A percentile compares a stretch with the other conserved stretches of the same genome.
Conservation (phyloP, 2,113 vertebrate genomes). For the Sinocyclocheilus rhinocerous region DNA sequence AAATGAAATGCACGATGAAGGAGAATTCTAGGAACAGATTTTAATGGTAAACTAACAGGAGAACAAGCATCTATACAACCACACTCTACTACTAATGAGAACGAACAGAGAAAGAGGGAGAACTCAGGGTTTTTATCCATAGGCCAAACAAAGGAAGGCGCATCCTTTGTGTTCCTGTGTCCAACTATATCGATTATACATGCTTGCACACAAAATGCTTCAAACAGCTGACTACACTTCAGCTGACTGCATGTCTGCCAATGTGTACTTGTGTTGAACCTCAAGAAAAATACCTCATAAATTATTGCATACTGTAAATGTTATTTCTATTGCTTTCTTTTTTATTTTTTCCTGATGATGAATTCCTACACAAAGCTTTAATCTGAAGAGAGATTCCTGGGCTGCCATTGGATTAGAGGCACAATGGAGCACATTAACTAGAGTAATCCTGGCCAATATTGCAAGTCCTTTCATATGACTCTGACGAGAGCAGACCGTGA, state of each 20-base stretch:
- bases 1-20: too few relatives aligned
- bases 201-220: too few relatives aligned
- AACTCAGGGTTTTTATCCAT: too few relatives aligned
- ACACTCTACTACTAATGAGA: too few relatives aligned
- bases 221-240: too few relatives aligned
- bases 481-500: slow-evolving; percentile 63
- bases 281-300: background rate
- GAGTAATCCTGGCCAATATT: slow-evolving; percentile 77
- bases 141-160: too few relatives aligned
- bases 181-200: background rate
- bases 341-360: background rate
- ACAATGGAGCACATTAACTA: slow-evolving; percentile 74
- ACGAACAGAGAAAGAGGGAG: too few relatives aligned
- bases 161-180: background rate
- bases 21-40: too few relatives aligned
- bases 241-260: background rate
- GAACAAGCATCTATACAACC: too few relatives aligned
- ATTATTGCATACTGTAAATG: slow-evolving; percentile 7
- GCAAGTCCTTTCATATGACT: slow-evolving; percentile 81
- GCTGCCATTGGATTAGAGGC: slow-evolving; percentile 72
- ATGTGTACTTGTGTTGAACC: background rate
- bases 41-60: too few relatives aligned
- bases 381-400: slow-evolving; percentile 43
- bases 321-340: background rate
- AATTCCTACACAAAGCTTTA: slow-evolving; percentile 22